A percentile compares a stretch with the other conserved stretches of the same genome.
Conservation (phyloP, 2,888 invertebrate genomes). For the Priocnemis perturbator region DNA sequence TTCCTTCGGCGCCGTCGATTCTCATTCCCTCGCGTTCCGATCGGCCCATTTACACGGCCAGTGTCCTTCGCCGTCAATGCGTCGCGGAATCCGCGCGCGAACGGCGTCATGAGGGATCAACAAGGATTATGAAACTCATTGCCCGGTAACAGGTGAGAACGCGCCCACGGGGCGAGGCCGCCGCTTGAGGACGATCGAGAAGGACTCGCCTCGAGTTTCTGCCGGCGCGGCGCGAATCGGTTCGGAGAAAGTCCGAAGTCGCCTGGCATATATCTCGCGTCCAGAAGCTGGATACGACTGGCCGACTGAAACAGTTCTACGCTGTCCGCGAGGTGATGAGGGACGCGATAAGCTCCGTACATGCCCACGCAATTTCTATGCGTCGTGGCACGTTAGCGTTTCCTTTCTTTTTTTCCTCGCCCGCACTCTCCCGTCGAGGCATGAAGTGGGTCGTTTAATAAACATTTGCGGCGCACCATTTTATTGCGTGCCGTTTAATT, state of each 20-base stretch:
- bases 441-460: constrained; percentile 44
- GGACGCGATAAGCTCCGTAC: constrained; percentile 39
- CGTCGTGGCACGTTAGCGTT: constrained; percentile 1
- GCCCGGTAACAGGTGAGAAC: constrained; percentile 36
- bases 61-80: too few relatives aligned
- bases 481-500: too few relatives aligned
- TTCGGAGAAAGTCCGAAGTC: constrained; percentile 41
- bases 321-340: constrained; percentile 36
- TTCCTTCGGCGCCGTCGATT: too few relatives aligned
- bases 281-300: constrained; percentile 29
- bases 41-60: too few relatives aligned
- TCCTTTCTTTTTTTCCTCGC: constrained; percentile 24
- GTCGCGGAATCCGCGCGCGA: constrained; percentile 1
- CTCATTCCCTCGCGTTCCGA: too few relatives aligned
- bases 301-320: constrained; percentile 17
- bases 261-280: constrained; percentile 27
- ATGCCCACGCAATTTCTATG: constrained; percentile 56
- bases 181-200: constrained; percentile 48
- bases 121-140: not conserved
- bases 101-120: constrained; percentile 1
- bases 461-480: too few relatives aligned
- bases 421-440: constrained; percentile 19
- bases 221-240: constrained; percentile 3
- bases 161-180: constrained; percentile 50
- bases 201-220: constrained; percentile 29